These are phyloP conservation scores for Orcinus orca DNA, from an alignment of 2,113 vertebrate species.

Conservation along the genomic window DNA sequence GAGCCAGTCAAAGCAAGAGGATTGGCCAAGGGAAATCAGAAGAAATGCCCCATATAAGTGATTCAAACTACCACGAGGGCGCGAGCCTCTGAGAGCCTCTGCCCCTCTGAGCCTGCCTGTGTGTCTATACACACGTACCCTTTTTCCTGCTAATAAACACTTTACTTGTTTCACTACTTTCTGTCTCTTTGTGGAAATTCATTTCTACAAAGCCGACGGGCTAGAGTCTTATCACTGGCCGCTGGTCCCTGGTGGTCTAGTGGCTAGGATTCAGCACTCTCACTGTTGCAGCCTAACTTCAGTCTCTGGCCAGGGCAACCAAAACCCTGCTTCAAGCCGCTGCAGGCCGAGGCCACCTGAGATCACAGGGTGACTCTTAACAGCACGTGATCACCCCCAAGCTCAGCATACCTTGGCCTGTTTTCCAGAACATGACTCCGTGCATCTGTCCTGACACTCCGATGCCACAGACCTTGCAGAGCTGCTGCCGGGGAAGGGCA, in stretches of 20 bases:
- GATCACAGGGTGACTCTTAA: not conserved
- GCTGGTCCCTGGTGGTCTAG: not conserved
- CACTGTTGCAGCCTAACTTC: not conserved
- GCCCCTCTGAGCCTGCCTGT: not conserved
- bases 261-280: not conserved
- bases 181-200: not conserved
- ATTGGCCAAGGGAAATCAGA: not conserved
- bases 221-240: not conserved
- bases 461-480: constrained; percentile 86
- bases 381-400: not conserved
- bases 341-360: not conserved
- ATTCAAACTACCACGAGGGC: not conserved
- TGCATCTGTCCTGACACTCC: constrained; percentile 98
- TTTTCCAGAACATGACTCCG: constrained; percentile 94
- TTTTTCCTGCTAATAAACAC: not conserved
- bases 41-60: not conserved
- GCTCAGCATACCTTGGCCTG: constrained; percentile 83
- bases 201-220: not conserved
- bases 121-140: not conserved
- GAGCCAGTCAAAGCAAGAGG: not conserved
- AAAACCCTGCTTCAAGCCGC: not conserved
- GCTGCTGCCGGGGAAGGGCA: constrained; percentile 85
- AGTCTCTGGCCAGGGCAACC: not conserved
- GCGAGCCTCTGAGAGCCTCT: too few species aligned
- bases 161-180: not conserved